Evolutionary conservation across 2,888 invertebrate species (phyloP).

Genomic region (Luperina nickerlii): DNA sequence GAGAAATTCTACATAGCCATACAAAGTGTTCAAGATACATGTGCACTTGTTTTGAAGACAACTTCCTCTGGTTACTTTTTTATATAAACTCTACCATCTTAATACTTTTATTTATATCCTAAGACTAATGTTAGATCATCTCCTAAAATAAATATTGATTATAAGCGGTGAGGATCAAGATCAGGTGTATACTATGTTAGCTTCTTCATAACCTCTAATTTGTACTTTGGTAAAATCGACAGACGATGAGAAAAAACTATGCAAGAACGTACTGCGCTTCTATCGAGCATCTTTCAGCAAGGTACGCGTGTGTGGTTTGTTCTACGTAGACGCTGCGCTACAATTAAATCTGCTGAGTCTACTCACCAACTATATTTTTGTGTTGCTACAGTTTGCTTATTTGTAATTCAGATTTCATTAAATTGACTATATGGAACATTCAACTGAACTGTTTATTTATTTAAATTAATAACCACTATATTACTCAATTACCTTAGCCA

Average conservation of each 20-base stretch:
- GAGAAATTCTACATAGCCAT: conserved; percentile 23
- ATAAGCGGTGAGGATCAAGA: neutral
- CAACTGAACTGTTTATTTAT: neutral
- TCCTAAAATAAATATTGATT: neutral
- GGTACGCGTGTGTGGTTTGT: conserved; percentile 7
- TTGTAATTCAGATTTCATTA: conserved; percentile 6
- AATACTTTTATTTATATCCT: neutral
- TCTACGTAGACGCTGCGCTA: conserved; percentile 15
- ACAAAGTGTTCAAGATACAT: conserved; percentile 25
- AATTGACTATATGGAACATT: neutral
- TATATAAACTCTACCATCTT: neutral
- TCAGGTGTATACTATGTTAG: neutral
- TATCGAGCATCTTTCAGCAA: conserved; percentile 20
- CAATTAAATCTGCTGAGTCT: conserved; percentile 13
- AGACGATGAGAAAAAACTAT: conserved; percentile 4
- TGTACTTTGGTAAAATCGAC: neutral
- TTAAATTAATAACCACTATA: neutral
- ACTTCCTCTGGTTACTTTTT: conserved; percentile 4
- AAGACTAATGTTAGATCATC: neutral
- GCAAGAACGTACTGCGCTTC: conserved; percentile 16
- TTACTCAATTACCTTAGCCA: too few species aligned
- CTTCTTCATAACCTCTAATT: neutral
- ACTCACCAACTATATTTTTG: conserved; percentile 17
- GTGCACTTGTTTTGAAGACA: conserved; percentile 14
- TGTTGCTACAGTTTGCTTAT: conserved; percentile 27